Conservation (phyloP, 1,140 invertebrate genomes). For the Cyrtorhinus lividipennis region DNA sequence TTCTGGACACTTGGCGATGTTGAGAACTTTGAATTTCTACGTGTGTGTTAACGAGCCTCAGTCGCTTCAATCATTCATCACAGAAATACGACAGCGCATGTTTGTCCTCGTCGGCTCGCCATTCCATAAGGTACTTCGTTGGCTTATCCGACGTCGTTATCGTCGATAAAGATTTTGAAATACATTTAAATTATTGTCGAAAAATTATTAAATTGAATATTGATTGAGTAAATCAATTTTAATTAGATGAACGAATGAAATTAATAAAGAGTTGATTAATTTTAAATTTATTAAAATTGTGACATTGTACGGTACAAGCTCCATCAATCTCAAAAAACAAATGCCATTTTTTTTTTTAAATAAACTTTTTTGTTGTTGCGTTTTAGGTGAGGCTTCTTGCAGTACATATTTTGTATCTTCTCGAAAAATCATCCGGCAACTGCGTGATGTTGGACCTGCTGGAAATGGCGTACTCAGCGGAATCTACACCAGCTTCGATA, state of each 20-base stretch:
- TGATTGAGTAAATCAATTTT: no score
- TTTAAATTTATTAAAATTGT: no score
- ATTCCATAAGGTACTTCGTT: slow-evolving; percentile 17
- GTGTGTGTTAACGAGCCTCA: slow-evolving; percentile 14
- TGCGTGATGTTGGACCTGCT: slow-evolving; percentile 34
- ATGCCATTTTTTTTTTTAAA: no score
- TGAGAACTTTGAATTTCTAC: slow-evolving; percentile 20
- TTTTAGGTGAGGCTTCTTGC: slow-evolving; percentile 49
- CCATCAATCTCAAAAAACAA: no score
- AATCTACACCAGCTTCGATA: slow-evolving; percentile 47
- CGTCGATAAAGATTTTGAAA: no score
- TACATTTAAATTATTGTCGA: no score
- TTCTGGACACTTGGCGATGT: not conserved
- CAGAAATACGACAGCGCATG: slow-evolving; percentile 20
- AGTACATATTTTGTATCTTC: slow-evolving; percentile 54
- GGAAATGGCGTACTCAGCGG: slow-evolving; percentile 48
- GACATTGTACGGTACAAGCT: no score
- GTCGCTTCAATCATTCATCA: not conserved
- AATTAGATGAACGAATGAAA: no score
- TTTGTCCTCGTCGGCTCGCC: slow-evolving; percentile 16
- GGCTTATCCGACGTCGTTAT: not conserved
- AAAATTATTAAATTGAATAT: no score
- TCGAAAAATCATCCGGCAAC: slow-evolving; percentile 36
- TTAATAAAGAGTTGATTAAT: no score
- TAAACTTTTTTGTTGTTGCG: no score